Conservation (phyloP, 1,140 invertebrate genomes). For the Proctacanthus coquilletti region DNA sequence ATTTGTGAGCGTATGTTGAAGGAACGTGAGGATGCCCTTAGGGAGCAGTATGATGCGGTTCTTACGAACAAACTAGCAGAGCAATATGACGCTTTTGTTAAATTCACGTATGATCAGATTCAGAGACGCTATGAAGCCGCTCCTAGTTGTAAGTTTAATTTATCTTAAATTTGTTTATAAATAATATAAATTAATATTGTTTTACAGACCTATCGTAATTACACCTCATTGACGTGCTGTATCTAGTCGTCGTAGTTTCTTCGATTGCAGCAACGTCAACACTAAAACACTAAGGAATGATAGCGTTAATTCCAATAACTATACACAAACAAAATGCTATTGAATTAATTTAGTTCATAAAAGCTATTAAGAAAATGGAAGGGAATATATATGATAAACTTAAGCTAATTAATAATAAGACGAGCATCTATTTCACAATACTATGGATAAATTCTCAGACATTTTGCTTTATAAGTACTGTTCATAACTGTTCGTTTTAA, state of each 20-base stretch:
- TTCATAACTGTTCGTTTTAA: no score
- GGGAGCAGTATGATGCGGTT: constrained; percentile 86
- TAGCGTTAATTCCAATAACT: no score
- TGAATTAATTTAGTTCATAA: no score
- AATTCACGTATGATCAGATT: constrained; percentile 94
- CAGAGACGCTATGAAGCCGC: constrained; percentile 69
- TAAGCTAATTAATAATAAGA: no score
- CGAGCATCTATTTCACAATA: no score
- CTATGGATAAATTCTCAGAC: no score
- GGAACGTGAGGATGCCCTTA: constrained; percentile 78
- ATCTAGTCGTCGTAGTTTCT: constrained; percentile 2
- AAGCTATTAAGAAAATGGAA: no score
- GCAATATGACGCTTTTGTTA: constrained; percentile 95
- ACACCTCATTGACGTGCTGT: neutral
- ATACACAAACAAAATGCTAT: no score
- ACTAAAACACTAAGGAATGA: no score
- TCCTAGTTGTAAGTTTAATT: constrained; percentile 43
- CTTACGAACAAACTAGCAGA: constrained; percentile 83
- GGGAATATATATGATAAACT: no score
- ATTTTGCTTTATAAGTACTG: no score
- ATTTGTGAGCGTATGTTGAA: constrained; percentile 91
- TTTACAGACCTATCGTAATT: constrained; percentile 4
- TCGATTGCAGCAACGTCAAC: no score
- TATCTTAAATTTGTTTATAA: constrained; percentile 4
- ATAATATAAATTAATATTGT: constrained; percentile 5